phyloP scores from a whole-genome alignment of 2,797 vertebrate species.

The Manis pentadactyla region DNA sequence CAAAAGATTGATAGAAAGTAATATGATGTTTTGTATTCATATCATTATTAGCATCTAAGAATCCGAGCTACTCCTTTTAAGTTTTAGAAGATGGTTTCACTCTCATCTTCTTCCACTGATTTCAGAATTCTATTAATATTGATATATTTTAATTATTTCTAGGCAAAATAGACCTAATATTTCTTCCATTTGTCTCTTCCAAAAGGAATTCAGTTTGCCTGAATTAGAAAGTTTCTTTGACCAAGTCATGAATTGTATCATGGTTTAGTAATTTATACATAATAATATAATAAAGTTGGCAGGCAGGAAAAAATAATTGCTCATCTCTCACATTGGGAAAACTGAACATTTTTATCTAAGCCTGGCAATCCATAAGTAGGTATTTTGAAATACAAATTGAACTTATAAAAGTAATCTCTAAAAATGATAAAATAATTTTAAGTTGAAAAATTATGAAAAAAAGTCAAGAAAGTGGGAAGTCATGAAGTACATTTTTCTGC shows the following conservation, averaged over 20 bases:
- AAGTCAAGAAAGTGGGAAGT: neutral
- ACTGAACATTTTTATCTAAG: neutral
- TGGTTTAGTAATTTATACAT: neutral
- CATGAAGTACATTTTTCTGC: neutral
- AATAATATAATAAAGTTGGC: neutral
- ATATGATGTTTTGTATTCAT: neutral
- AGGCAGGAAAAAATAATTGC: neutral
- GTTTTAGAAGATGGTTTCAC: neutral
- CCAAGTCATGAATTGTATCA: neutral
- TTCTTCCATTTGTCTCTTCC: neutral
- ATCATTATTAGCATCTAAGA: neutral
- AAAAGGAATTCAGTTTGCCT: neutral
- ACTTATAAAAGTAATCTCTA: neutral
- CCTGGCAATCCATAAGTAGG: neutral
- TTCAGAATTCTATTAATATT: neutral
- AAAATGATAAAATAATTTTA: neutral
- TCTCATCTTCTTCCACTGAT: neutral
- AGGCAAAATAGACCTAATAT: neutral
- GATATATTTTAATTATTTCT: neutral
- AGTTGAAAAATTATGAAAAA: neutral
- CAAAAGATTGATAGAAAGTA: neutral
- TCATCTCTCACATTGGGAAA: neutral
- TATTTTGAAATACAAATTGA: neutral
- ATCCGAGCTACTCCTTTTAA: neutral
- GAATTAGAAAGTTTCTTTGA: neutral